phyloP scores from a whole-genome alignment of 2,888 invertebrate species.

The Scaptomyza tumidula region DNA sequence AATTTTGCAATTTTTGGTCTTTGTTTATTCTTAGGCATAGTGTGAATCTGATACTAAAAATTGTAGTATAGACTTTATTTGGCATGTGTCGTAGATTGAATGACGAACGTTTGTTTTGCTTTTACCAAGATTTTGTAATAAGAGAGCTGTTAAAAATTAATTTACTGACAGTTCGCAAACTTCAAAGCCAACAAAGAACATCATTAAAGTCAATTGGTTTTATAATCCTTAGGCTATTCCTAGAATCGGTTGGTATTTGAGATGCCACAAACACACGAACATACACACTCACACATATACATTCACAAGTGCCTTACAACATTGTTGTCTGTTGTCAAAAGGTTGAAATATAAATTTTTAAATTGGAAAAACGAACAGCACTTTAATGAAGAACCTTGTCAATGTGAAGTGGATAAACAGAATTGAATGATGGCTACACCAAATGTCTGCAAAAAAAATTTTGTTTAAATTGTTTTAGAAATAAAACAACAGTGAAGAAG shows the following conservation, averaged over 20 bases:
- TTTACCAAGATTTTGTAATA: constrained; percentile 23
- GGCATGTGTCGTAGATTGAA: constrained; percentile 61
- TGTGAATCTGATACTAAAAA: constrained; percentile 50
- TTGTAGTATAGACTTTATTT: constrained; percentile 33
- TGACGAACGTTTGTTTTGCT: constrained; percentile 56
- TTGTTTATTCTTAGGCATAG: constrained; percentile 54
- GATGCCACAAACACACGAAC: constrained; percentile 14
- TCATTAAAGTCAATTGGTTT: constrained; percentile 44
- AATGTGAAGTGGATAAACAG: constrained; percentile 41
- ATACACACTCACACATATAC: constrained; percentile 10
- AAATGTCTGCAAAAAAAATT: constrained; percentile 10
- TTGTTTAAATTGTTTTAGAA: background rate
- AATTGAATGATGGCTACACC: constrained; percentile 27
- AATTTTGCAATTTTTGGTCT: constrained; percentile 37
- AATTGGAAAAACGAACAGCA: constrained; percentile 52
- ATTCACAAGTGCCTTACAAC: constrained; percentile 42
- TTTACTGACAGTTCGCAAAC: constrained; percentile 20
- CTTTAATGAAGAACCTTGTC: constrained; percentile 34
- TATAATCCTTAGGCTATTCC: constrained; percentile 47
- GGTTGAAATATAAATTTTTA: constrained; percentile 30
- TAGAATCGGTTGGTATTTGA: constrained; percentile 21
- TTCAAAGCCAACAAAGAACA: constrained; percentile 17
- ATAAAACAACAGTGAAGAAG: background rate
- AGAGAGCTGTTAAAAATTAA: constrained; percentile 18
- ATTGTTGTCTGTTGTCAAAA: constrained; percentile 36